Base-by-base conservation (phyloP, 2,888 invertebrate species). In the Dryococelus australis region DNA sequence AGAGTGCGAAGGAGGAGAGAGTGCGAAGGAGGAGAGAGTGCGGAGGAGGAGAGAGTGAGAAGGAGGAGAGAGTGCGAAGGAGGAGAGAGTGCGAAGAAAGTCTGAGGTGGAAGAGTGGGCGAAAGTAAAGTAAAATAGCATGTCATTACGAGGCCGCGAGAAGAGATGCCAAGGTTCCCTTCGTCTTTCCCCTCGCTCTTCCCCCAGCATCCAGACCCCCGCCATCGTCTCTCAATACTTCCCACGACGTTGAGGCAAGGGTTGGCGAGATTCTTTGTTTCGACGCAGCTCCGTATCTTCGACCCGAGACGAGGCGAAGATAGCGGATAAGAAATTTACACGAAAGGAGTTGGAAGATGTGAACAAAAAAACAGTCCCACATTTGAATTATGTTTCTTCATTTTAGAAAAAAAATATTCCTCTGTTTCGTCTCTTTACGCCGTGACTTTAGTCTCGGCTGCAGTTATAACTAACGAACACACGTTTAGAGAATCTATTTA, bases 121-220 rank as follows among this genome's bases (percentile, higher is more conserved):
- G 85, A 85, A 65, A 86, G 86, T 79, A 78, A 86, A 86, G 86
- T 86, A 86, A 86, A n/a, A 79, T 78, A 86, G 86, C 86, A 86
- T 86, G 86, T 79, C 86, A 86, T 86, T 86, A 86, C 86, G 78
- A 24, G 79, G 78, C 79, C 43, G 79, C 43, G 79, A 86, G 79
- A 43, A 79, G 43, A 65, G 65, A 65, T n/a, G 65, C 65, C 47
- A 47, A 47, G 47, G 47, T 47, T 35, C 47, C 65, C 65, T 65
- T 20, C 65, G n/a, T 35, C 35, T 35, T 35, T 35, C 35, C 35
- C 35, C 35, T 35, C 4, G 35, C 35, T 4, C 35, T 35, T 35
- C 65, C 10, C 24, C 6, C 47, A 6, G 47, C 47, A 47, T 47
- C 3, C 65, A 16, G n/a, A 16, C 12, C 47, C 47, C 47, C 47